These are phyloP conservation scores for Drosophila phalerata DNA, from an alignment of 2,888 invertebrate genomes.

Conservation along the genomic window DNA sequence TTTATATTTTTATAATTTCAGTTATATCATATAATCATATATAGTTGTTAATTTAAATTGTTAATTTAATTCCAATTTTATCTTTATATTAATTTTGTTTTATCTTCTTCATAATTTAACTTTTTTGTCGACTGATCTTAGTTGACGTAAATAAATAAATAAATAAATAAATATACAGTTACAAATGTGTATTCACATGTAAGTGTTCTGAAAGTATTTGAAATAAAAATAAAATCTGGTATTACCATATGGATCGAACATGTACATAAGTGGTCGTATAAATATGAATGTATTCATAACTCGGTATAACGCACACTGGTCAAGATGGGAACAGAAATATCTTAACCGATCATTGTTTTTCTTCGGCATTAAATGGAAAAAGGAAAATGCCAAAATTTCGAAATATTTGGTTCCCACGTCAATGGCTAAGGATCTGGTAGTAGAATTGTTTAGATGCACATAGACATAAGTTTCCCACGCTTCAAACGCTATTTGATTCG, in stretches of 20 bases:
- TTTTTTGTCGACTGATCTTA: too few species aligned
- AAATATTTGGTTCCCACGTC: constrained; percentile 62
- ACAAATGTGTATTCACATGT: too few species aligned
- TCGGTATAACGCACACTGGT: neutral
- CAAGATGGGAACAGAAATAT: constrained; percentile 19
- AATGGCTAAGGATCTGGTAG: constrained; percentile 32
- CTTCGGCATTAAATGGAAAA: constrained; percentile 10
- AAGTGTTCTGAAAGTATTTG: too few species aligned
- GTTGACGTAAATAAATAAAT: too few species aligned
- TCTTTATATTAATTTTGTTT: too few species aligned
- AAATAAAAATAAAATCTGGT: neutral
- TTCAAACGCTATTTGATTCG: constrained; percentile 49
- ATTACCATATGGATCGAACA: neutral
- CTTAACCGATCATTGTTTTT: constrained; percentile 16
- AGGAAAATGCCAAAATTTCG: constrained; percentile 28
- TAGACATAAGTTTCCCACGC: constrained; percentile 77
- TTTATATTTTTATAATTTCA: too few species aligned
- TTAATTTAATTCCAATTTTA: too few species aligned
- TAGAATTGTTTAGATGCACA: constrained; percentile 44
- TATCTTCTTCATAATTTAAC: too few species aligned
- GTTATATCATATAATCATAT: too few species aligned
- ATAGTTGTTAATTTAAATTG: too few species aligned
- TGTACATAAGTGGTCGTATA: constrained; percentile 2
- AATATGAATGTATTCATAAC: neutral
- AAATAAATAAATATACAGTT: too few species aligned